Evolutionary conservation across 2,113 vertebrate genomes (phyloP).

Genomic region (Anas platyrhynchos): DNA sequence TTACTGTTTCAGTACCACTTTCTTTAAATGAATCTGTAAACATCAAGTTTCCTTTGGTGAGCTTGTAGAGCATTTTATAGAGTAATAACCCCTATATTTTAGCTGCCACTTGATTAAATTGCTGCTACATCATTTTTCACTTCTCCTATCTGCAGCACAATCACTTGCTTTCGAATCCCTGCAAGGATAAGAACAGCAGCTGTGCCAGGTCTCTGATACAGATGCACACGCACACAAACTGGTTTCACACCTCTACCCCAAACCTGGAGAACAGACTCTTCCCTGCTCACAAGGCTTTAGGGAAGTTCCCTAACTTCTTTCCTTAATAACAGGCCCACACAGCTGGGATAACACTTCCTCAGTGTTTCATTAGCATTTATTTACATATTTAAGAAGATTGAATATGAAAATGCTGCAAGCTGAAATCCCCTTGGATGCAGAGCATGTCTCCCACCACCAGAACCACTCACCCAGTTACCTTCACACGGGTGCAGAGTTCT

Average conservation of each 20-base stretch:
- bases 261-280: not conserved
- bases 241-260: not conserved
- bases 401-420: not conserved
- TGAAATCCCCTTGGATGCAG: not conserved
- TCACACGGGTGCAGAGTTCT: accelerated
- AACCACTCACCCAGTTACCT: not conserved
- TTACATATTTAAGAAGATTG: not conserved
- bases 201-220: not conserved
- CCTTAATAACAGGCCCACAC: not conserved
- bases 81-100: not conserved
- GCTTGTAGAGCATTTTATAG: not conserved
- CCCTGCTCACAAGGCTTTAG: not conserved
- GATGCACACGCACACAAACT: not conserved
- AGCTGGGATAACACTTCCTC: not conserved
- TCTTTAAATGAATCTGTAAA: not conserved
- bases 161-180: not conserved
- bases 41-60: not conserved
- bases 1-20: not conserved
- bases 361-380: not conserved
- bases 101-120: not conserved
- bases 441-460: not conserved
- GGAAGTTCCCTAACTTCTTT: not conserved
- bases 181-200: not conserved
- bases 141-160: not conserved
- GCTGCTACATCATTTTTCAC: not conserved